phyloP scores from a whole-genome alignment of 2,888 invertebrate species.

The Athrips mouffetella region DNA sequence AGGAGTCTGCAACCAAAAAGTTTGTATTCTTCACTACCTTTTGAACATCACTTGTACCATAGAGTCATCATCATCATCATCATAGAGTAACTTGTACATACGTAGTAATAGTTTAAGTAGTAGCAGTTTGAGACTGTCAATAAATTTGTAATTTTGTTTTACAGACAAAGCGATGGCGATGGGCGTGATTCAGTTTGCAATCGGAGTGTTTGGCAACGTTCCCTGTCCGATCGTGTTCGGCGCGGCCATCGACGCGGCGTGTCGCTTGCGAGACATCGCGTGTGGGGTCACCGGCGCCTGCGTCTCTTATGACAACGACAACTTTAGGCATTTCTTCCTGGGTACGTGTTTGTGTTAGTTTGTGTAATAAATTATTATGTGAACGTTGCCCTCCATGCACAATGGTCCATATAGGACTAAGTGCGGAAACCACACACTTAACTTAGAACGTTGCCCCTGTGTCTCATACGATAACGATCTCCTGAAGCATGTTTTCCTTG shows the following conservation, averaged over 20 bases:
- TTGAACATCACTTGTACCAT: too few relatives aligned
- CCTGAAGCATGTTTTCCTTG: constrained; percentile 91
- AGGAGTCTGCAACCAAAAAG: too few relatives aligned
- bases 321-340: constrained; percentile 90
- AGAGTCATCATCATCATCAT: too few relatives aligned
- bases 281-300: constrained; percentile 91
- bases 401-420: too few relatives aligned
- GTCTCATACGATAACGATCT: constrained; percentile 90
- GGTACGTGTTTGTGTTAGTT: constrained; percentile 70
- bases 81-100: too few relatives aligned
- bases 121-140: background rate
- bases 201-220: constrained; percentile 95
- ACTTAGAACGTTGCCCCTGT: too few relatives aligned
- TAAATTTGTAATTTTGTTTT: background rate
- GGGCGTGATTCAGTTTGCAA: constrained; percentile 95
- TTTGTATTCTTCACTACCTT: too few relatives aligned
- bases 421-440: too few relatives aligned
- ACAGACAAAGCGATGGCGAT: constrained; percentile 95
- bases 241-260: constrained; percentile 94
- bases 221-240: constrained; percentile 97
- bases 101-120: too few relatives aligned
- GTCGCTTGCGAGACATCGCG: constrained; percentile 90
- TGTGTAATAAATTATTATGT: too few relatives aligned
- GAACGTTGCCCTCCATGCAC: too few relatives aligned
- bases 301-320: constrained; percentile 90